phyloP scores from a whole-genome alignment of 2,113 vertebrate genomes.

The Accipiter cooperii region DNA sequence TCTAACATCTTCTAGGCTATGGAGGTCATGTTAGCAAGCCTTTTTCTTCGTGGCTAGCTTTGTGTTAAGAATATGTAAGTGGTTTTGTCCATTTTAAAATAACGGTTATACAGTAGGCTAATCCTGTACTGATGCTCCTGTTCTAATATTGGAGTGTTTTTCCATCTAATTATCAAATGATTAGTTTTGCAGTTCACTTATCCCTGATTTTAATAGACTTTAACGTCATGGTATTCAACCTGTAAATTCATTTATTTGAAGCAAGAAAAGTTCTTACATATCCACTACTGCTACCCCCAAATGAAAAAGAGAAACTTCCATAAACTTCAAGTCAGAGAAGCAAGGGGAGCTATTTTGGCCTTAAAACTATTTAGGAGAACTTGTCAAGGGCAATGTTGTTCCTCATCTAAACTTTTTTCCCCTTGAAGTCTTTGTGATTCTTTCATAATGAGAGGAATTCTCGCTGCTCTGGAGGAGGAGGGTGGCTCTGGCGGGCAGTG shows the following conservation, averaged over 20 bases:
- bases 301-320: not conserved
- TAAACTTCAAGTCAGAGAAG: not conserved
- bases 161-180: not conserved
- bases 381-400: not conserved
- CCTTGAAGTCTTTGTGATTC: not conserved
- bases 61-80: not conserved
- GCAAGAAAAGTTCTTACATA: fast-evolving
- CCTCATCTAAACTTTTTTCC: not conserved
- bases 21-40: not conserved
- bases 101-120: fast-evolving
- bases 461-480: not conserved
- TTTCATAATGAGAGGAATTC: not conserved
- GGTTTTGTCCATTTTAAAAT: not conserved
- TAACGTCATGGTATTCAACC: not conserved
- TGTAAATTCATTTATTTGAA: not conserved
- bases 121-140: not conserved
- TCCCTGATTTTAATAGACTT: too few species aligned
- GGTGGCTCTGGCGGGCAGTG: not conserved
- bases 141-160: not conserved
- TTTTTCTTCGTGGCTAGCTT: not conserved
- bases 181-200: not conserved
- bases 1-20: too few species aligned
- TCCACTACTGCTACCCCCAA: too few species aligned
- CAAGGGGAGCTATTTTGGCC: not conserved
- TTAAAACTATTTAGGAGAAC: not conserved